Percentiles rank a stretch among this genome's conserved stretches.
These are phyloP conservation scores for Eumaeus atala DNA, from an alignment of 1,140 invertebrate genomes.

Conservation along the genomic window DNA sequence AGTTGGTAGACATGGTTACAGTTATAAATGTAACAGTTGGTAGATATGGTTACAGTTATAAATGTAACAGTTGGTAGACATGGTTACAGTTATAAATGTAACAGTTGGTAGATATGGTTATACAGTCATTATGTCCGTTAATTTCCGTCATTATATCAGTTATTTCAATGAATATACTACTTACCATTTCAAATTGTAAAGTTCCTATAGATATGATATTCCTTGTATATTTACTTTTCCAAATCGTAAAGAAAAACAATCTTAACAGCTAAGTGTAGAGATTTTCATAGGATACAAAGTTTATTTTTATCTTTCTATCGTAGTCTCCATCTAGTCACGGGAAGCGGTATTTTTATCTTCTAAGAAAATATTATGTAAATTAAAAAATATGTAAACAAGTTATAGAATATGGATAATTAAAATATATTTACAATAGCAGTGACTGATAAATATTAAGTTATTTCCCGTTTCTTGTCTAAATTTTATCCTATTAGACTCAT, in stretches of 20 bases:
- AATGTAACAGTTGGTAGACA: no score
- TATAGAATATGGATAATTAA: slow-evolving; percentile 6
- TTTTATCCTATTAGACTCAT: no score
- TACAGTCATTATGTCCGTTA: no score
- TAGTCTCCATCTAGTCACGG: slow-evolving; percentile 16
- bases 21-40: no score
- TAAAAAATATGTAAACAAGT: not conserved
- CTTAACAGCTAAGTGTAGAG: slow-evolving; percentile 5
- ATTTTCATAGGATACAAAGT: slow-evolving; percentile 8
- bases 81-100: no score
- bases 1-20: no score
- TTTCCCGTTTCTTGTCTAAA: not conserved
- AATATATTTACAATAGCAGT: slow-evolving; percentile 8
- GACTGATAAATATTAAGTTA: not conserved
- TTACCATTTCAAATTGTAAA: slow-evolving; percentile 33
- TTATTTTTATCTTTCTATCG: slow-evolving; percentile 10
- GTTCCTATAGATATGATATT: slow-evolving; percentile 27
- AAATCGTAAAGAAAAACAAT: slow-evolving; percentile 16
- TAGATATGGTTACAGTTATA: no score
- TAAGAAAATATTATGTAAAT: slow-evolving; percentile 17
- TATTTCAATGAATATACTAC: not conserved
- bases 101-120: no score
- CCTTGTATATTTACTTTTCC: slow-evolving; percentile 8
- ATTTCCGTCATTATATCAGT: not conserved
- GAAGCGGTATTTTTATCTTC: slow-evolving; percentile 16